Evolutionary conservation across 1,140 invertebrate genomes (phyloP), one percentile per base, ranked within the genome.

Genomic region (Bacillus rossius): DNA sequence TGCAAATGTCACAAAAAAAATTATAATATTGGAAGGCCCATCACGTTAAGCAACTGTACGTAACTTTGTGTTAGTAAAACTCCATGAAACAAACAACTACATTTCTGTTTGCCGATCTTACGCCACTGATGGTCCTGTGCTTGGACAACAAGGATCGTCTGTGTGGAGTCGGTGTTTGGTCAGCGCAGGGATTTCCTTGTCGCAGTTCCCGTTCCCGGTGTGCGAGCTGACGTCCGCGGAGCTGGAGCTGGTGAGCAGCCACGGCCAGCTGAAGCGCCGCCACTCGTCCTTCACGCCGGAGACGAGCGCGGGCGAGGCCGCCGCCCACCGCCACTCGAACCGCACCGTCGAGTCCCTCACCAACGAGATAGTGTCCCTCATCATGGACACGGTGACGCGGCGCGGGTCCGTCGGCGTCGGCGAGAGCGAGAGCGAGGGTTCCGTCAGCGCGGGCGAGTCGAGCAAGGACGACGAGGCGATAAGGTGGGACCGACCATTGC

Each of bases 311-410:
- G 13, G 43, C 13, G 17, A 20, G 43, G 16, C 16, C n/a, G 22
- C 19, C 40, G 25, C 22, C 41, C 37, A 54, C 14, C 40, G 16
- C 5, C 34, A 43, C 52, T 40, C 17, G 23, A 54, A 17, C 61
- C 49, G 68, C 10, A 78, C 77, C 1, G 71, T 79, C 48, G 77
- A 80, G 55, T 70, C 72, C 2, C 60, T 81, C 4, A 79, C 78
- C 2, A 75, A 77, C 64, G 73, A 78, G 64, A 74, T 81, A 56
- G 77, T 81, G 23, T 73, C 73, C 2, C 77, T 67, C 57, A 80
- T 81, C 40, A 73, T 80, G 51, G 77, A 74, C 17, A 74, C 80
- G 66, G 73, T 78, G n/a, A 68, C 70, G 54, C 73, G 66, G 56
- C 64, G 66, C 57, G 62, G 65, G 25, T 34, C 29, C 29, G 29